These are phyloP conservation scores for Pithecia hirsuta DNA, from an alignment of 2,797 vertebrate genomes.

Conservation along the genomic window DNA sequence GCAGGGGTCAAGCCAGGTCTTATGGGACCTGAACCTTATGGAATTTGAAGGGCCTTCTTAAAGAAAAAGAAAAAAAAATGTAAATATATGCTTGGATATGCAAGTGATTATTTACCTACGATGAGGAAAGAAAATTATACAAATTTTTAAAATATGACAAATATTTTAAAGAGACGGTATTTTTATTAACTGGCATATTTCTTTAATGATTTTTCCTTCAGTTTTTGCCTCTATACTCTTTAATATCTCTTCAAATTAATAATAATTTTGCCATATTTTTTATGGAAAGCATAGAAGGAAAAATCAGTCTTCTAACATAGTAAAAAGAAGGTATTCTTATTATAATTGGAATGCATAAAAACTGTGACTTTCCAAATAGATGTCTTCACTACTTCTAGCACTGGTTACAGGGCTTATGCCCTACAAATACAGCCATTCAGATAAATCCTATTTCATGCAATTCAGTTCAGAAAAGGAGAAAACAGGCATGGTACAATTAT, in stretches of 20 bases:
- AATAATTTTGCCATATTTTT: background rate
- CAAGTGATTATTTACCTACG: background rate
- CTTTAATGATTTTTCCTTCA: background rate
- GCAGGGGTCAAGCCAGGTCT: background rate
- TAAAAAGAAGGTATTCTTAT: background rate
- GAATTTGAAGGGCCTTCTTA: background rate
- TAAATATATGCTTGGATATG: background rate
- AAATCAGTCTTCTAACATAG: background rate
- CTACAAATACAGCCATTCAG: background rate
- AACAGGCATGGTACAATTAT: too few relatives aligned
- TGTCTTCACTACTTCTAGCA: background rate
- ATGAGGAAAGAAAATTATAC: background rate
- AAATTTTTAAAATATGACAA: background rate
- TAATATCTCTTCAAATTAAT: background rate
- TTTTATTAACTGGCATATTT: background rate
- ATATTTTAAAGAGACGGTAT: too few relatives aligned
- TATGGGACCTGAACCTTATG: background rate
- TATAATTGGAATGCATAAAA: background rate
- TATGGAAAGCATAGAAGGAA: background rate
- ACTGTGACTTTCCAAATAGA: background rate
- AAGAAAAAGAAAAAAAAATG: background rate
- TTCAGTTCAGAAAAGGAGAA: background rate
- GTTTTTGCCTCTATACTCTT: background rate
- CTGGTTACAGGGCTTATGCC: background rate
- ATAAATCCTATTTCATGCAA: background rate